A percentile compares a stretch with the other conserved stretches of the same genome.
Conservation (phyloP, 2,888 invertebrate species). For the Ferdinandea cuprea region DNA sequence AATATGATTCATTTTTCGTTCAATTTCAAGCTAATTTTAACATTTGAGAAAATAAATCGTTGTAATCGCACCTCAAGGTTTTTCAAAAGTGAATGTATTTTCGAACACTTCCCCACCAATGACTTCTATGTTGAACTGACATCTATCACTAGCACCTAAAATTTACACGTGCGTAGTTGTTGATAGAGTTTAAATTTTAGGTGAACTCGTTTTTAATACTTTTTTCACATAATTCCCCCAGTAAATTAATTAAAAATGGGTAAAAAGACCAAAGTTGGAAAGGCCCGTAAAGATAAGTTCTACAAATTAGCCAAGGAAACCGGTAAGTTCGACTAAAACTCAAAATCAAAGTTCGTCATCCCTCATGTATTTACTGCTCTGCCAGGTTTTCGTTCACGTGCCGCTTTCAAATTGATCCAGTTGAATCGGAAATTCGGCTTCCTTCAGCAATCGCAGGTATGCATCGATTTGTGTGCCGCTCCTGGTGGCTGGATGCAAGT, state of each 20-base stretch:
- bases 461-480: conserved; percentile 99
- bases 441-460: conserved; percentile 96
- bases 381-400: conserved; percentile 96
- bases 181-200: conserved; percentile 40
- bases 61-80: not conserved
- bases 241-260: conserved; percentile 88
- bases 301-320: conserved; percentile 99
- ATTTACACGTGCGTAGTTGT: conserved; percentile 66
- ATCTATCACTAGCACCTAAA: conserved; percentile 14
- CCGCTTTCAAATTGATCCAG: conserved; percentile 99
- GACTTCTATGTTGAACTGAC: conserved; percentile 4
- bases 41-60: too few relatives aligned
- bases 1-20: too few relatives aligned
- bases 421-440: conserved; percentile 98
- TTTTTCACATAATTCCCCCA: not conserved
- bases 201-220: not conserved
- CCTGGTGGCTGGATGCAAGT: conserved; percentile 99
- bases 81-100: not conserved
- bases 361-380: not conserved
- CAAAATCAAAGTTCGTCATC: not conserved
- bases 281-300: conserved; percentile 98
- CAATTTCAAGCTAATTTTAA: too few relatives aligned
- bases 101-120: conserved; percentile 7
- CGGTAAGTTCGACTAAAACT: conserved; percentile 86
- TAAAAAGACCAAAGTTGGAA: conserved; percentile 97